phyloP scores from a whole-genome alignment of 2,888 invertebrate species.

The Ernsta delagoae region DNA sequence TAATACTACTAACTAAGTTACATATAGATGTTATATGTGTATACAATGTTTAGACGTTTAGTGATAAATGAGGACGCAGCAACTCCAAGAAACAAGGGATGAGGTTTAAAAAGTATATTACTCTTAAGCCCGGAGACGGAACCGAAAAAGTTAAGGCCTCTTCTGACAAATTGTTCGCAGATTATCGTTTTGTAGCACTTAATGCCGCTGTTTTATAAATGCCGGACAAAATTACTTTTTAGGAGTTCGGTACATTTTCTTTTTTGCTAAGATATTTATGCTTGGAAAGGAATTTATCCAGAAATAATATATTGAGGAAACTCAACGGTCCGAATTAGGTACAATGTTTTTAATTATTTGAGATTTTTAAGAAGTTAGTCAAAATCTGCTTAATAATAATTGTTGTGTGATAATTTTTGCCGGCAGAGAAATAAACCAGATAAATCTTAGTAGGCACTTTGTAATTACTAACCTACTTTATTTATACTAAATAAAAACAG shows the following conservation, averaged over 20 bases:
- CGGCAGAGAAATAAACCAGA: too few relatives aligned
- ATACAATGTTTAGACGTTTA: too few relatives aligned
- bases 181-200: conserved; percentile 25
- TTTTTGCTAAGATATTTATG: background rate
- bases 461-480: too few relatives aligned
- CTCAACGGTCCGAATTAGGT: background rate
- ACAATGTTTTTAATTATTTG: too few relatives aligned
- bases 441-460: too few relatives aligned
- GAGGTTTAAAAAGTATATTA: conserved; percentile 10
- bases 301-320: background rate
- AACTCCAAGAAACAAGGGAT: background rate
- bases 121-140: conserved; percentile 9
- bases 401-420: too few relatives aligned
- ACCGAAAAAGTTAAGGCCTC: conserved; percentile 11
- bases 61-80: too few relatives aligned
- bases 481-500: too few relatives aligned
- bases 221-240: conserved; percentile 18
- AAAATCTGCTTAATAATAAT: too few relatives aligned
- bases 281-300: background rate
- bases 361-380: too few relatives aligned
- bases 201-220: conserved; percentile 24
- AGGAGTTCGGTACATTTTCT: background rate
- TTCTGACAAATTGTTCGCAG: conserved; percentile 28
- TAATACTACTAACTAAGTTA: too few relatives aligned
- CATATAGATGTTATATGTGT: too few relatives aligned